A percentile compares a stretch with the other conserved stretches of the same genome.
Evolutionary conservation across 1,140 invertebrate genomes (phyloP).

Genomic region (Drosophila nannoptera): DNA sequence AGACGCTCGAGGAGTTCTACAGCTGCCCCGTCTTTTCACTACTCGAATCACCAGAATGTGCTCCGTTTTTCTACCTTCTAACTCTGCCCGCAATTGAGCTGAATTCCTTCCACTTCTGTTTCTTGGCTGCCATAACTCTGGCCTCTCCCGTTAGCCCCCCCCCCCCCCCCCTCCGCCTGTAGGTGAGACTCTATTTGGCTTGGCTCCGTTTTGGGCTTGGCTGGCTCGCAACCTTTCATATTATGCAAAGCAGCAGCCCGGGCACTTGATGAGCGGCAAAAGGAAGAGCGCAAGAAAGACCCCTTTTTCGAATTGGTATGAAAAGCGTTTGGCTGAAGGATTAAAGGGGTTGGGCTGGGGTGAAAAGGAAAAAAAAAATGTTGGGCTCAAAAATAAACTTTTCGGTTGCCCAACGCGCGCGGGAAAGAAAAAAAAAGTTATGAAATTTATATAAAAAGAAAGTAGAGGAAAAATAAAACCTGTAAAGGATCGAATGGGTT

Average conservation of each 20-base stretch:
- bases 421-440: conserved; percentile 55
- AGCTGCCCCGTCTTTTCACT: not conserved
- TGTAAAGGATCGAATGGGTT: conserved; percentile 23
- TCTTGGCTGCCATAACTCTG: conserved; percentile 42
- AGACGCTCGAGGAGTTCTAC: not conserved
- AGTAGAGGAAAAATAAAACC: conserved; percentile 24
- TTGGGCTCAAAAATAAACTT: conserved; percentile 64
- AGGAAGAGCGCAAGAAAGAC: conserved; percentile 25
- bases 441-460: conserved; percentile 65
- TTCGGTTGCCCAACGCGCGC: conserved; percentile 40
- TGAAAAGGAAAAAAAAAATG: not conserved
- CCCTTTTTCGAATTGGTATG: conserved; percentile 50
- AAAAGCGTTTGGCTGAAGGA: conserved; percentile 31
- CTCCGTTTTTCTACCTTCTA: not conserved
- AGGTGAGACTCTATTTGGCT: conserved; percentile 53
- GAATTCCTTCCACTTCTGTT: conserved; percentile 16
- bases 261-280: conserved; percentile 43
- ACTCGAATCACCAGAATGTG: not conserved
- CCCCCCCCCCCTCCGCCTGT: conserved; percentile 6
- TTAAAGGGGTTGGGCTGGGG: conserved; percentile 6
- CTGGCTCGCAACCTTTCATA: conserved; percentile 17
- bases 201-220: conserved; percentile 6
- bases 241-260: conserved; percentile 67
- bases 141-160: conserved; percentile 29
- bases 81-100: not conserved